Percentiles rank a stretch among this genome's conserved stretches.
Conservation (phyloP, 2,888 invertebrate species). For the Scaptomyza caliginosa region DNA sequence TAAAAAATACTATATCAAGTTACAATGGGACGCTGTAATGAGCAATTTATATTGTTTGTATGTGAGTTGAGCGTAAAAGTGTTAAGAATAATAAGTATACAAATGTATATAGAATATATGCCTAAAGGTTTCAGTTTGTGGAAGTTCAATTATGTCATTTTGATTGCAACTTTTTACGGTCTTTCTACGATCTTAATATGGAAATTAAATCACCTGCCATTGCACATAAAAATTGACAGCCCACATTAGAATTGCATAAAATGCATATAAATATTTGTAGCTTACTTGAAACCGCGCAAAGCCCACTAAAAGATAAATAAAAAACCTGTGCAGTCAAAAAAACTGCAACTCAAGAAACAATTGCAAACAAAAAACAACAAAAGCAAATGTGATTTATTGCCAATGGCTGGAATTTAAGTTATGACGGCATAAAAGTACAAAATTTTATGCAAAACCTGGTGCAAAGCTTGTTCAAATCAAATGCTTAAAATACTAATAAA, state of each 20-base stretch:
- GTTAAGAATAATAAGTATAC: not conserved
- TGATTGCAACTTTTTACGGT: not conserved
- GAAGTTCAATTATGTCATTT: not conserved
- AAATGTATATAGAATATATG: not conserved
- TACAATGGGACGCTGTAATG: constrained; percentile 40
- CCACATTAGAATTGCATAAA: constrained; percentile 5
- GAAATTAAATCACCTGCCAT: not conserved
- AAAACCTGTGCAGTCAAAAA: constrained; percentile 23
- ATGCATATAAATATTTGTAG: not conserved
- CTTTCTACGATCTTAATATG: not conserved
- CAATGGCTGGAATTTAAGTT: constrained; percentile 45
- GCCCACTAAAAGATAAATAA: not conserved
- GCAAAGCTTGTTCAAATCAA: constrained; percentile 16
- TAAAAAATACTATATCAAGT: constrained; percentile 30
- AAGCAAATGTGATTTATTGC: constrained; percentile 43
- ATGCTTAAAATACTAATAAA: constrained; percentile 12
- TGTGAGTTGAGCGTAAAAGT: constrained; percentile 3
- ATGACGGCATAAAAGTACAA: constrained; percentile 47
- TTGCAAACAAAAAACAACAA: constrained; percentile 10
- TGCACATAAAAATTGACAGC: not conserved
- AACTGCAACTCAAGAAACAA: constrained; percentile 22
- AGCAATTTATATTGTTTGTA: constrained; percentile 16
- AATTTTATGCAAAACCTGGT: constrained; percentile 33
- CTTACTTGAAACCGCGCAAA: not conserved
- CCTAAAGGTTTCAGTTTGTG: too few relatives aligned